A percentile compares a stretch with the other conserved stretches of the same genome.
phyloP scores from a whole-genome alignment of 1,140 invertebrate species.

The Ptiloglossa arizonensis region DNA sequence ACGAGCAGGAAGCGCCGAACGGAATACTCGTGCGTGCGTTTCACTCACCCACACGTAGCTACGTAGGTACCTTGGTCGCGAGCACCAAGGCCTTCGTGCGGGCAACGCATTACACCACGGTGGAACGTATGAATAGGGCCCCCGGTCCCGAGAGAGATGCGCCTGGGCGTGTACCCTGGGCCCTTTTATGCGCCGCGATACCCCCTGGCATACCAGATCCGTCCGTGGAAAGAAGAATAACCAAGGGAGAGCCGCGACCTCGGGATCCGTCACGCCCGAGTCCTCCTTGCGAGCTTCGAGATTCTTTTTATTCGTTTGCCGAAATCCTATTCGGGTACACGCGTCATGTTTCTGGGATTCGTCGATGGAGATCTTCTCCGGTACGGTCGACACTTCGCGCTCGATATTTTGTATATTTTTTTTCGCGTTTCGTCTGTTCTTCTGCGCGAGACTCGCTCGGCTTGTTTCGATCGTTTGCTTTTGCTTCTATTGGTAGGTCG shows the following conservation, averaged over 20 bases:
- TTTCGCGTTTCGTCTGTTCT: too few relatives aligned
- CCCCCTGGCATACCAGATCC: slow-evolving; percentile 58
- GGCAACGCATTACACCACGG: slow-evolving; percentile 56
- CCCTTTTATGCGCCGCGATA: slow-evolving; percentile 57
- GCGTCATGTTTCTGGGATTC: too few relatives aligned
- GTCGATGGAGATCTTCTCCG: too few relatives aligned
- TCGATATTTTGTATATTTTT: too few relatives aligned
- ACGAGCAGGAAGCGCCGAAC: slow-evolving; percentile 67
- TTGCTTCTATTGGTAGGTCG: too few relatives aligned
- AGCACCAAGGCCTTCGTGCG: slow-evolving; percentile 31
- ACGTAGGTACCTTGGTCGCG: background rate
- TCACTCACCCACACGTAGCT: slow-evolving; percentile 67
- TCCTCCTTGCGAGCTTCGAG: background rate
- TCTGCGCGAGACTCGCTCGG: too few relatives aligned
- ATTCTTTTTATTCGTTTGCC: slow-evolving; percentile 1
- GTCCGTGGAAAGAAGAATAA: slow-evolving; percentile 33
- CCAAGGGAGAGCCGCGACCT: slow-evolving; percentile 18
- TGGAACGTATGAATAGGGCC: slow-evolving; percentile 61
- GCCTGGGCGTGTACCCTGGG: slow-evolving; percentile 58
- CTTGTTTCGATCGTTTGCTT: too few relatives aligned
- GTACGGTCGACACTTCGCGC: too few relatives aligned
- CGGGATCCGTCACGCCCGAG: slow-evolving; percentile 34
- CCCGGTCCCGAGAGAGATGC: slow-evolving; percentile 58
- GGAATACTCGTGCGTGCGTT: slow-evolving; percentile 59
- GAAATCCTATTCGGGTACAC: too few relatives aligned